Conservation (phyloP, 2,888 invertebrate species). For the Fissipunctia ypsillon region DNA sequence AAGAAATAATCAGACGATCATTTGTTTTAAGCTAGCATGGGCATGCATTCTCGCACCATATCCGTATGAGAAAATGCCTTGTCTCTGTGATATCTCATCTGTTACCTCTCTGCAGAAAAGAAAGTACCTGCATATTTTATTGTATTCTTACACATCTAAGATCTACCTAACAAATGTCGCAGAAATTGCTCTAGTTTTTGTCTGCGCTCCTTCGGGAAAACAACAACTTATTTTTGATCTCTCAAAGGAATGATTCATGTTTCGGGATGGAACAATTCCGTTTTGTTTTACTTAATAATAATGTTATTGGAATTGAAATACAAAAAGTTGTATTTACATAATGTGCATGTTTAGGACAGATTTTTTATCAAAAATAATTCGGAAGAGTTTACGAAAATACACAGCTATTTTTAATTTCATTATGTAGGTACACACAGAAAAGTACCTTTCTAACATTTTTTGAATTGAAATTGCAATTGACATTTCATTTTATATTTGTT, state of each 20-base stretch:
- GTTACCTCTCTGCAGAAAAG: background rate
- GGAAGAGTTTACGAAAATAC: too few species aligned
- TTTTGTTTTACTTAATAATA: background rate
- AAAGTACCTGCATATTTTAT: conserved; percentile 9
- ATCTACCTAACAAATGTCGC: conserved; percentile 24
- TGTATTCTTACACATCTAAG: conserved; percentile 20
- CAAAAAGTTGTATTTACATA: background rate
- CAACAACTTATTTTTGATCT: conserved; percentile 22
- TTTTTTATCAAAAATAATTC: background rate
- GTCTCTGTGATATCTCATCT: background rate
- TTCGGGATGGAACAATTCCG: background rate
- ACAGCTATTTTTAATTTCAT: background rate
- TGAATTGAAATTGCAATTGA: background rate
- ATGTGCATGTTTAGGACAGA: background rate
- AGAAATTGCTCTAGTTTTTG: conserved; percentile 26
- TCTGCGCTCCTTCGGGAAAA: conserved; percentile 5
- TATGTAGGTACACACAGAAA: background rate
- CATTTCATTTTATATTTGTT: background rate
- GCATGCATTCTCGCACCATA: too few species aligned
- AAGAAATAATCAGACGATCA: background rate
- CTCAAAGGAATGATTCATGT: conserved; percentile 9
- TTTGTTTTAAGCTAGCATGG: too few species aligned
- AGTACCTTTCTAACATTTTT: background rate
- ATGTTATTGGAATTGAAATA: conserved; percentile 6
- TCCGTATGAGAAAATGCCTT: background rate